Evolutionary conservation across 2,888 invertebrate genomes (phyloP).

Genomic region (Drosophila ustulata): DNA sequence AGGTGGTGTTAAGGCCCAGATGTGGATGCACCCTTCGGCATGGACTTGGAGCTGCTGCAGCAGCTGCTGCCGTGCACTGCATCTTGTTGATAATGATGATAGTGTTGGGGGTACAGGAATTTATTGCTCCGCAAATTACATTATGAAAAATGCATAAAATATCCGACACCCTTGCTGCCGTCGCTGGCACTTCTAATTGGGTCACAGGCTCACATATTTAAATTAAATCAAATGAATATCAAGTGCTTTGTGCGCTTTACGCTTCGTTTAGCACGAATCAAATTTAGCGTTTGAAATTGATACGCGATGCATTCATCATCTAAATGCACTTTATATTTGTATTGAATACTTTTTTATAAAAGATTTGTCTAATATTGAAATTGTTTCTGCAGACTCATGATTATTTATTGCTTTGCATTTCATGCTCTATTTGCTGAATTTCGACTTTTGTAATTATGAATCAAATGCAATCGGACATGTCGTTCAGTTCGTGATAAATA

Average conservation of each 20-base stretch:
- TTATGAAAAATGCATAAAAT: slow-evolving; percentile 80
- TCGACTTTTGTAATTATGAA: too few species aligned
- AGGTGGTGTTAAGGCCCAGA: slow-evolving; percentile 24
- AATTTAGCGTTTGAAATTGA: slow-evolving; percentile 6
- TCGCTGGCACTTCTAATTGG: slow-evolving; percentile 43
- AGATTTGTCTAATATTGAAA: too few species aligned
- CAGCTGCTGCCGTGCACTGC: slow-evolving; percentile 4
- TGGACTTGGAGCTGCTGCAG: slow-evolving; percentile 5
- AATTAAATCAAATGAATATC: slow-evolving; percentile 54
- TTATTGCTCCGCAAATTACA: slow-evolving; percentile 77
- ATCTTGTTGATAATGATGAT: slow-evolving; percentile 75
- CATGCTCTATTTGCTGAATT: too few species aligned
- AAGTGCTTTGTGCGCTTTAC: slow-evolving; percentile 23
- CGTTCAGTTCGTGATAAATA: too few species aligned
- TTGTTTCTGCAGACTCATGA: too few species aligned
- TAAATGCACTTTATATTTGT: too few species aligned
- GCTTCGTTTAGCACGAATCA: slow-evolving; percentile 20
- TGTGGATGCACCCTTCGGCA: slow-evolving; percentile 48
- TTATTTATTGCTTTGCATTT: too few species aligned
- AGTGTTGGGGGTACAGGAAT: slow-evolving; percentile 63
- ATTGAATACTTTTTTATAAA: too few species aligned
- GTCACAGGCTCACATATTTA: slow-evolving; percentile 26
- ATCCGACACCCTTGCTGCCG: neutral
- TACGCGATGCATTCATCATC: neutral
- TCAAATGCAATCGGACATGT: too few species aligned